phyloP scores from a whole-genome alignment of 2,888 invertebrate genomes.

The Drosophila borborema region DNA sequence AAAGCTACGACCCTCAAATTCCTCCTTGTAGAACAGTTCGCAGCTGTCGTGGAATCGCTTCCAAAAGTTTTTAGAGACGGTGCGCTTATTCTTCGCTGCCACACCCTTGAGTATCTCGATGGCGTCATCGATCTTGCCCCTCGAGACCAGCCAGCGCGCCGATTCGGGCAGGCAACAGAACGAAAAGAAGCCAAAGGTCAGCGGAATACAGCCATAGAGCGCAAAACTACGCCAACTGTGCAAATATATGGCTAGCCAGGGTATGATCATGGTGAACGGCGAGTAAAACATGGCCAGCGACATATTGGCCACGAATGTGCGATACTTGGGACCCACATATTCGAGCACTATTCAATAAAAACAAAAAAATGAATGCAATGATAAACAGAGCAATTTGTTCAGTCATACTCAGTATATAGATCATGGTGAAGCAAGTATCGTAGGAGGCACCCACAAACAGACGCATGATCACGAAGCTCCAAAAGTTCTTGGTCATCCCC shows the following conservation, averaged over 20 bases:
- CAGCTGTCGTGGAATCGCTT: constrained; percentile 89
- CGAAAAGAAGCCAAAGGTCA: constrained; percentile 89
- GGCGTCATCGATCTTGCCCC: constrained; percentile 92
- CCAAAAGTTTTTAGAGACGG: constrained; percentile 90
- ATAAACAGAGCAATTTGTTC: neutral
- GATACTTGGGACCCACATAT: constrained; percentile 94
- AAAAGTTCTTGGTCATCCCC: constrained; percentile 89
- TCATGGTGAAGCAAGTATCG: constrained; percentile 96
- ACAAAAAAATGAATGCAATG: neutral
- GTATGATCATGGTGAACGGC: constrained; percentile 90
- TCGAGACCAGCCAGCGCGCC: constrained; percentile 94
- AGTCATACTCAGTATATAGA: constrained; percentile 93
- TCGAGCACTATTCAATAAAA: constrained; percentile 88
- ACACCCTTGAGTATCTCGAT: constrained; percentile 91
- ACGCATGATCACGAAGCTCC: constrained; percentile 90
- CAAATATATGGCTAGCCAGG: constrained; percentile 92
- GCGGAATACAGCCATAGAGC: constrained; percentile 90
- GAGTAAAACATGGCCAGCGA: constrained; percentile 95
- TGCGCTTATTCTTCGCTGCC: constrained; percentile 90
- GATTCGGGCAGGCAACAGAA: constrained; percentile 94
- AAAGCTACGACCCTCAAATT: constrained; percentile 89
- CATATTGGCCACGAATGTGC: constrained; percentile 96
- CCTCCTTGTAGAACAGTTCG: constrained; percentile 89
- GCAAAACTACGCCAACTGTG: constrained; percentile 91
- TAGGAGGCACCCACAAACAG: constrained; percentile 94